Conservation (phyloP, 2,888 invertebrate genomes). For the Mesopsocus fuscifrons region DNA sequence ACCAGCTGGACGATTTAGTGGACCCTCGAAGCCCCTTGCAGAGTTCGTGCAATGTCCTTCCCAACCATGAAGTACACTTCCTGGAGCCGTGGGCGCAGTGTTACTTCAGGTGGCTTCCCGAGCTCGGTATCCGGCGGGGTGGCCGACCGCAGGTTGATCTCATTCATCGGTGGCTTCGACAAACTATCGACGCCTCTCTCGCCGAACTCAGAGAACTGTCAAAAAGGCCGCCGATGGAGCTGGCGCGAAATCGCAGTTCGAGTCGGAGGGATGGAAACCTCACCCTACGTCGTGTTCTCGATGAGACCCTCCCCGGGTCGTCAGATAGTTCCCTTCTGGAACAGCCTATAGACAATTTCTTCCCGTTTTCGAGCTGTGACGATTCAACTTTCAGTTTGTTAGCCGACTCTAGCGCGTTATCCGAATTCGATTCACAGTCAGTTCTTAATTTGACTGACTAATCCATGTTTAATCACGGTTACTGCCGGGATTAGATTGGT, state of each 20-base stretch:
- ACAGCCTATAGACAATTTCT: conserved; percentile 14
- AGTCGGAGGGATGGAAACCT: no score
- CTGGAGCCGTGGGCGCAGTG: conserved; percentile 72
- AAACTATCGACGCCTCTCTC: neutral
- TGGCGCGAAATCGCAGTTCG: neutral
- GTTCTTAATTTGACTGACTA: conserved; percentile 48
- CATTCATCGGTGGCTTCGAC: conserved; percentile 22
- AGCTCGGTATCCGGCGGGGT: neutral
- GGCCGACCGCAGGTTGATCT: conserved; percentile 16
- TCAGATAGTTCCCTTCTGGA: neutral
- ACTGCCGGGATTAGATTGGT: no score
- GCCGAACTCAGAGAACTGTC: neutral
- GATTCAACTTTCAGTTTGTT: neutral
- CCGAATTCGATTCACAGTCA: conserved; percentile 38
- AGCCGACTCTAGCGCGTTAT: conserved; percentile 2
- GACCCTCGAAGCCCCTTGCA: no score
- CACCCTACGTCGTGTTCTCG: no score
- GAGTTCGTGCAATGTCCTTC: no score
- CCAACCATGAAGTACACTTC: conserved; percentile 30
- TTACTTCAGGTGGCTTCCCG: conserved; percentile 42
- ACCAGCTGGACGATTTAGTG: conserved; percentile 24
- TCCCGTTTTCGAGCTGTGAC: conserved; percentile 23
- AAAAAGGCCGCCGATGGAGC: neutral
- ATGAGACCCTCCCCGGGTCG: neutral
- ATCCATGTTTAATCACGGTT: no score